Evolutionary conservation across 1,140 invertebrate genomes (phyloP).

Genomic region (Drosophila ogumai): DNA sequence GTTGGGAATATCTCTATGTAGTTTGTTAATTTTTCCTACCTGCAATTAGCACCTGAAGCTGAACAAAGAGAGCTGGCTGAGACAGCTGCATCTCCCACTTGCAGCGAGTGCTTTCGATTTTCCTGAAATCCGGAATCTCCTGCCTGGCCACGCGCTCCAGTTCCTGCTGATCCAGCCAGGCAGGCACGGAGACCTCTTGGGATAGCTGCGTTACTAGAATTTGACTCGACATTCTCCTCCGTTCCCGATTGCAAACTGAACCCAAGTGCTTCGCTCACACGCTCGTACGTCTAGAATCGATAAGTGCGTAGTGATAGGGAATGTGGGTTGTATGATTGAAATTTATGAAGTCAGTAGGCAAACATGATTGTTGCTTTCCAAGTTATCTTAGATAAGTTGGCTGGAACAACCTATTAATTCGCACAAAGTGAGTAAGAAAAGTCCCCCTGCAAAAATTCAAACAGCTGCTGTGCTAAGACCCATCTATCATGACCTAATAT

Average conservation of each 20-base stretch:
- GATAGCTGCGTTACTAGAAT: slow-evolving; percentile 41
- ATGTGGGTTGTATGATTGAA: slow-evolving; percentile 37
- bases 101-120: slow-evolving; percentile 20
- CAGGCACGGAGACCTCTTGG: slow-evolving; percentile 15
- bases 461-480: slow-evolving; percentile 52
- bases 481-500: slow-evolving; percentile 66
- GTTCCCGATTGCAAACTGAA: slow-evolving; percentile 38
- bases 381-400: slow-evolving; percentile 41
- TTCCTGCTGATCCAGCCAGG: slow-evolving; percentile 51
- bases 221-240: slow-evolving; percentile 42
- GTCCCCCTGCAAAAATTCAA: background rate
- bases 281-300: slow-evolving; percentile 10
- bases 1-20: background rate
- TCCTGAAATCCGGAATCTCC: slow-evolving; percentile 22
- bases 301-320: slow-evolving; percentile 41
- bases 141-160: slow-evolving; percentile 34
- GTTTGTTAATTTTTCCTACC: slow-evolving; percentile 14
- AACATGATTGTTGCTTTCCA: slow-evolving; percentile 39
- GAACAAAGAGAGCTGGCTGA: slow-evolving; percentile 28
- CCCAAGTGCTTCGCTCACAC: background rate
- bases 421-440: slow-evolving; percentile 4
- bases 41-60: slow-evolving; percentile 27
- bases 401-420: slow-evolving; percentile 14
- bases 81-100: slow-evolving; percentile 37
- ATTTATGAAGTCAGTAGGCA: slow-evolving; percentile 45